A percentile compares a stretch with the other conserved stretches of the same genome.
Conservation (phyloP, 2,888 invertebrate species). For the Cinara cedri region DNA sequence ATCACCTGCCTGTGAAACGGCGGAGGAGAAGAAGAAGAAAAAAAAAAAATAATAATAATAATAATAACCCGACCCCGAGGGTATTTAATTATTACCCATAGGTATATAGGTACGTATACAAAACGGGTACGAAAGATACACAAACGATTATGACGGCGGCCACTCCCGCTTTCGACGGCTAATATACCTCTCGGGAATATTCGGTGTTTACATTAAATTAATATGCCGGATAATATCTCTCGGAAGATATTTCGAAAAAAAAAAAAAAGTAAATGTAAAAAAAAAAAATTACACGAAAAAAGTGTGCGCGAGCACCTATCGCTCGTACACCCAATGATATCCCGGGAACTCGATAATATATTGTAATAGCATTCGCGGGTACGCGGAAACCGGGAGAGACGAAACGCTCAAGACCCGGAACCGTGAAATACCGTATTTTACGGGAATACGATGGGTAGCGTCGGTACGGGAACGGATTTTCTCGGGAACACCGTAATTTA, state of each 20-base stretch:
- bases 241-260: conserved; percentile 44
- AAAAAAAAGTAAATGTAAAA: conserved; percentile 12
- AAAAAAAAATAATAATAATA: too few relatives aligned
- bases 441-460: too few relatives aligned
- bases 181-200: conserved; percentile 50
- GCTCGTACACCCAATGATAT: neutral
- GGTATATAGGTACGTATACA: neutral
- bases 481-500: too few relatives aligned
- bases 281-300: conserved; percentile 26
- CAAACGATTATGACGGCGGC: conserved; percentile 52
- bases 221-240: conserved; percentile 46
- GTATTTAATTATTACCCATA: conserved; percentile 43
- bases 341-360: too few relatives aligned
- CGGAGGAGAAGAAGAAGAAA: neutral
- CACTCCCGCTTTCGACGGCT: conserved; percentile 48
- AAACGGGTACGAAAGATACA: conserved; percentile 19
- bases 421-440: too few relatives aligned
- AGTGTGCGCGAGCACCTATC: neutral
- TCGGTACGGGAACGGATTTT: too few relatives aligned
- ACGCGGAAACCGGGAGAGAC: conserved; percentile 3
- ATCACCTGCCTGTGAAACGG: conserved; percentile 41
- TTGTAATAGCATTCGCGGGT: conserved; percentile 22
- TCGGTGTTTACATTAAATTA: conserved; percentile 53
- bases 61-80: conserved; percentile 37
- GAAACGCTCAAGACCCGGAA: too few relatives aligned